These are phyloP conservation scores for Xylocampa areola DNA, from an alignment of 2,888 invertebrate species.

Conservation along the genomic window DNA sequence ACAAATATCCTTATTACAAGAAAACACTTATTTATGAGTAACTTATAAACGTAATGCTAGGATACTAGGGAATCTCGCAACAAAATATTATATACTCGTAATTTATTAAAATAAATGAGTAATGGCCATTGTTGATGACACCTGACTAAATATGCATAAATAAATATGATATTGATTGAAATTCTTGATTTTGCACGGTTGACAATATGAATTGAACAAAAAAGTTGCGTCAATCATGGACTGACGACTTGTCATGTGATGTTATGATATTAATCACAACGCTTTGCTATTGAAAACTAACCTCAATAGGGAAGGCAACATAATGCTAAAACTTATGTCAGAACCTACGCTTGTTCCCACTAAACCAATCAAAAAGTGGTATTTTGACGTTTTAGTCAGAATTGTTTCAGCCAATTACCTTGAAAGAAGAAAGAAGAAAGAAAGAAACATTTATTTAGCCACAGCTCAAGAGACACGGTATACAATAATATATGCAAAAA, in stretches of 20 bases:
- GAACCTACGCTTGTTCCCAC: too few species aligned
- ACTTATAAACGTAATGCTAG: slow-evolving; percentile 21
- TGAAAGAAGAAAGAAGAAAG: too few species aligned
- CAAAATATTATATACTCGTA: slow-evolving; percentile 11
- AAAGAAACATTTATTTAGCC: too few species aligned
- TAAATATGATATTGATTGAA: slow-evolving; percentile 8
- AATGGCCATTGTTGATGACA: neutral
- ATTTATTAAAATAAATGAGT: slow-evolving; percentile 19
- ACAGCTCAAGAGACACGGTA: too few species aligned
- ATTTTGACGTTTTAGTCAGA: too few species aligned
- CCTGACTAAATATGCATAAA: slow-evolving; percentile 15
- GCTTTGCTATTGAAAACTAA: too few species aligned
- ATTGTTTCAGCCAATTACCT: too few species aligned
- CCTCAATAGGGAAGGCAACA: too few species aligned
- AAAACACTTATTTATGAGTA: slow-evolving; percentile 38
- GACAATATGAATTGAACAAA: neutral
- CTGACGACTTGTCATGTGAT: neutral
- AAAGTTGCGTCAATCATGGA: neutral
- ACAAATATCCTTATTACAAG: slow-evolving; percentile 45
- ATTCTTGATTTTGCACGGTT: slow-evolving; percentile 15
- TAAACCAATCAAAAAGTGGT: too few species aligned
- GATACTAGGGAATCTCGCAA: slow-evolving; percentile 11
- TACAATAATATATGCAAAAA: too few species aligned
- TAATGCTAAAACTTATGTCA: too few species aligned
- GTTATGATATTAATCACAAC: neutral